These are phyloP conservation scores for Pseudochirops cupreus DNA, from an alignment of 2,797 vertebrate genomes.

Conservation along the genomic window DNA sequence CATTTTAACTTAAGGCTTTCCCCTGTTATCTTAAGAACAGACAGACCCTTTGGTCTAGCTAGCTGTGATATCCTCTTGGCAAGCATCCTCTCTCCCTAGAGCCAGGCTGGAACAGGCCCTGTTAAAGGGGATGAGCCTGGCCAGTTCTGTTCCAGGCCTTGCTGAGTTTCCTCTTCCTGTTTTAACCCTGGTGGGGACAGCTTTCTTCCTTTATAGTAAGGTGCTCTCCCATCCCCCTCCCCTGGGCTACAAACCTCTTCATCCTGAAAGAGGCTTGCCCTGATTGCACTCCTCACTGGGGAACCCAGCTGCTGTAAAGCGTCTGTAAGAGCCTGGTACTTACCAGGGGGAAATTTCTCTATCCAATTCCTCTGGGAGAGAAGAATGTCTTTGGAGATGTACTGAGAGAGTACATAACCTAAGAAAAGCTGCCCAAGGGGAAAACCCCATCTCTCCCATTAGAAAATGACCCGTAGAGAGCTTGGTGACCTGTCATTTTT, in stretches of 20 bases:
- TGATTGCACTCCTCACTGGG: background rate
- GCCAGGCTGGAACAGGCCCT: background rate
- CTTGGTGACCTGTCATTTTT: background rate
- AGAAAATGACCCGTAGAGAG: background rate
- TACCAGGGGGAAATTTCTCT: background rate
- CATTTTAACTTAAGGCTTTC: background rate
- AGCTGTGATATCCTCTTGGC: background rate
- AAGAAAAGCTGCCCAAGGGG: background rate
- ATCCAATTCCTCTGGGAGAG: background rate
- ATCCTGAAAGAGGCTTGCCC: background rate
- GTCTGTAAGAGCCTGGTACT: background rate
- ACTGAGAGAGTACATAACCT: background rate
- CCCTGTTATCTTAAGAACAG: background rate
- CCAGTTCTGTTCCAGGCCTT: background rate
- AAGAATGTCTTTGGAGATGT: background rate
- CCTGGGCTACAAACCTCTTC: background rate
- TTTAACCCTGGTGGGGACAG: background rate
- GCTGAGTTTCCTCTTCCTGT: background rate
- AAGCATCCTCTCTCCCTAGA: background rate
- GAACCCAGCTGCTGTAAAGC: background rate
- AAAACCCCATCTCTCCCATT: background rate
- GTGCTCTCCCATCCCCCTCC: background rate
- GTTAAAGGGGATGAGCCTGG: background rate
- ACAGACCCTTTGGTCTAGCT: conserved; percentile 1
- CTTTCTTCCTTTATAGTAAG: background rate